Evolutionary conservation across 2,888 invertebrate species (phyloP).

Genomic region (Synanthedon andrenaeformis): DNA sequence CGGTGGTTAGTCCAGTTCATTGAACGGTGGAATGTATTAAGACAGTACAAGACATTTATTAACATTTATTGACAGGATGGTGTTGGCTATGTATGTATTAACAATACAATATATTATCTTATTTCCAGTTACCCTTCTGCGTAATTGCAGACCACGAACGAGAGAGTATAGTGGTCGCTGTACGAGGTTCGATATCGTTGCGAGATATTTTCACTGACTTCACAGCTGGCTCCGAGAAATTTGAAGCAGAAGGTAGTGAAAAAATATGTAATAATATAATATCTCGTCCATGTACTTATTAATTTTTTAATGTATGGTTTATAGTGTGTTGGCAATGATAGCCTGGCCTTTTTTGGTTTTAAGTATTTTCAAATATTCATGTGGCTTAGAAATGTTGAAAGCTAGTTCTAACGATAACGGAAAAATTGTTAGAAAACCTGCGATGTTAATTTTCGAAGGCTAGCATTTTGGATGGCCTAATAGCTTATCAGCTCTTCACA

Average conservation of each 20-base stretch:
- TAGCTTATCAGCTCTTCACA: no score
- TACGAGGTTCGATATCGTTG: slow-evolving; percentile 87
- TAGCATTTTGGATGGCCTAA: no score
- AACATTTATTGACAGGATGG: no score
- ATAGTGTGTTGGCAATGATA: slow-evolving; percentile 2
- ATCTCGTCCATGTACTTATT: not conserved
- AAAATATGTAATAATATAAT: no score
- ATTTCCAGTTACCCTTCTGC: slow-evolving; percentile 82
- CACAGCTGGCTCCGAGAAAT: slow-evolving; percentile 78
- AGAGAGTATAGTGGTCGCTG: slow-evolving; percentile 82
- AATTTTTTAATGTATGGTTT: not conserved
- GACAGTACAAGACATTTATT: no score
- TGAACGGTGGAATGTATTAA: no score
- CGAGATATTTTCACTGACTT: slow-evolving; percentile 89
- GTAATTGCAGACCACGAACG: slow-evolving; percentile 86
- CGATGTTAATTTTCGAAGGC: no score
- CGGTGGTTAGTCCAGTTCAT: no score
- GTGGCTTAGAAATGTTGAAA: no score
- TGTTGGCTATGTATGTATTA: no score
- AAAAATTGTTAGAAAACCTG: no score
- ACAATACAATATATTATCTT: not conserved
- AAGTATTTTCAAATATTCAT: not conserved
- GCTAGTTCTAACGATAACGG: no score
- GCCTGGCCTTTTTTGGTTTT: not conserved
- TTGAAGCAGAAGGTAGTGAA: slow-evolving; percentile 73